Base-by-base conservation (phyloP, 2,797 vertebrate species). In the Eptatretus atami region DNA sequence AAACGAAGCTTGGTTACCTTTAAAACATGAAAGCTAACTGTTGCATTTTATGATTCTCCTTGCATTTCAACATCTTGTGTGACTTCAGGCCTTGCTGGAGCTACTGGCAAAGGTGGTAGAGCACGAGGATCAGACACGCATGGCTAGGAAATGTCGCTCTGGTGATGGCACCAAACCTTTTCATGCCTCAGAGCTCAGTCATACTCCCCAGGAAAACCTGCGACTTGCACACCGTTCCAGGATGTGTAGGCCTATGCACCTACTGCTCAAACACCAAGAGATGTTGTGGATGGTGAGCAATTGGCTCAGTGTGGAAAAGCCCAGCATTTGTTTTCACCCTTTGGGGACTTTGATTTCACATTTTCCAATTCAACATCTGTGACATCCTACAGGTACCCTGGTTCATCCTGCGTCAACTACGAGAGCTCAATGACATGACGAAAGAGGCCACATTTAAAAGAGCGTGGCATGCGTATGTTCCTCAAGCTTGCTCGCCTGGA, bases 91-190 rank as follows among this genome's bases (percentile, higher is more conserved):
- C 1, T 74, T 92, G 13, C 76, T 92, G 13, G 84, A 86, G 71
- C 88, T 92, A 70, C 81, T 92, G 67, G 77, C 74, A 67, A 83
- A 84, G 70, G 83, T 87, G 69, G 79, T 82, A 65, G 76, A 76
- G 63, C 73, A 69, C 15, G 83, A 88, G 71, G 78, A 72, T 57
- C 76, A 71, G 69, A 93, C 86, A 76, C 79, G 83, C 68, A 92
- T 92, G 86, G 84, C 77, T 93, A 65, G 86, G 84, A 83, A 86
- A 82, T 0, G 81, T 92, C 15, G 82, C 85, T 63, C 84, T 81
- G n/a, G 85, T 87, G 70, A 87, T 87, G 77, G 82, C 82, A 25
- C 85, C 84, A 8, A 87, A 86, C 73, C 82, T 90, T 65, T 86
- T 92, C 74, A 77, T 86, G 70, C 25, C 57, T n/a, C 10, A 9